Percentiles rank a stretch among this genome's conserved stretches.
These are phyloP conservation scores for Oxyura jamaicensis DNA, from an alignment of 2,113 vertebrate genomes.

Conservation along the genomic window DNA sequence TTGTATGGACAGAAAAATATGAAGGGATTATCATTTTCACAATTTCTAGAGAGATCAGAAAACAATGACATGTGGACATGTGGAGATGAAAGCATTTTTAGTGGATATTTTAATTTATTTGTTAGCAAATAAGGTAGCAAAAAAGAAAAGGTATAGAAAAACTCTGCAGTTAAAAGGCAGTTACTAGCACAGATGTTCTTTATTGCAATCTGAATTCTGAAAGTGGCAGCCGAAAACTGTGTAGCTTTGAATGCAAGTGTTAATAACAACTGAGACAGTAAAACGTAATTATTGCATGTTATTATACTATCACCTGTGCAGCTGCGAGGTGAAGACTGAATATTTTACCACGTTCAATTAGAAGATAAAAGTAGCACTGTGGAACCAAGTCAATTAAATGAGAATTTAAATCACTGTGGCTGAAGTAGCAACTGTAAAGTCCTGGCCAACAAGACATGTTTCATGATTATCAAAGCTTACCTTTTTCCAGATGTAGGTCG, in stretches of 20 bases:
- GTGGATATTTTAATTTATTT: not conserved
- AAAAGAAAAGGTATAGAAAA: not conserved
- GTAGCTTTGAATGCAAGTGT: slow-evolving; percentile 58
- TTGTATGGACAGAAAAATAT: not conserved
- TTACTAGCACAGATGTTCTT: slow-evolving; percentile 71
- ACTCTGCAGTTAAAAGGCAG: slow-evolving; percentile 65
- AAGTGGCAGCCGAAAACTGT: slow-evolving; percentile 63
- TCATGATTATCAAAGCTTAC: not conserved
- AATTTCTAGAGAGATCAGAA: not conserved
- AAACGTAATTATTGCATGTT: slow-evolving; percentile 69
- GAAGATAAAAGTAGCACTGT: slow-evolving; percentile 61
- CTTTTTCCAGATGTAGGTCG: not conserved
- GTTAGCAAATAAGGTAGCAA: not conserved
- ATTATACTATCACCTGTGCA: slow-evolving; percentile 73
- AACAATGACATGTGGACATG: not conserved
- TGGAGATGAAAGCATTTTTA: not conserved
- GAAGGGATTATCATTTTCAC: not conserved
- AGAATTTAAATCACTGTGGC: not conserved
- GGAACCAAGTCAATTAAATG: slow-evolving; percentile 42
- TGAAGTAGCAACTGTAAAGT: not conserved
- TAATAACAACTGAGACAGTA: slow-evolving; percentile 68
- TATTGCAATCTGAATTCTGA: slow-evolving; percentile 44
- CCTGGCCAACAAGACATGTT: not conserved
- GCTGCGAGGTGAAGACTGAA: slow-evolving; percentile 35
- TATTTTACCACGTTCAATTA: slow-evolving; percentile 55